These are phyloP conservation scores for Drosophila kanekoi DNA, from an alignment of 2,888 invertebrate genomes.

Conservation along the genomic window DNA sequence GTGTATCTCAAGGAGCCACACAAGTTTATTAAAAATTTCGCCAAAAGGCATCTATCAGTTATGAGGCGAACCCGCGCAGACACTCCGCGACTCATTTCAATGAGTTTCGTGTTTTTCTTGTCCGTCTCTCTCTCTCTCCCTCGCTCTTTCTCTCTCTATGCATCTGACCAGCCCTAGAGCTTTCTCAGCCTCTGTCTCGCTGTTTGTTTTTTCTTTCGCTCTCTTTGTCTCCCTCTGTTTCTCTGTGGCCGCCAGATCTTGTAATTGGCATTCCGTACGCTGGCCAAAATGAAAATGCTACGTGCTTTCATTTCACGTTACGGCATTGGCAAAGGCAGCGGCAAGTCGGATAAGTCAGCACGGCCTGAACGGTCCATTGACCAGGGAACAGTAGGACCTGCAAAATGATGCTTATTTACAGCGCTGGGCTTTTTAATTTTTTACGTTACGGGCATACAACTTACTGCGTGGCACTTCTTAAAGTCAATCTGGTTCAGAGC, in stretches of 20 bases:
- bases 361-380: constrained; percentile 72
- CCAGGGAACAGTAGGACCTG: constrained; percentile 38
- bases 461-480: constrained; percentile 44
- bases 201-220: not conserved
- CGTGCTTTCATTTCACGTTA: constrained; percentile 78
- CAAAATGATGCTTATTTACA: constrained; percentile 67
- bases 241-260: constrained; percentile 57
- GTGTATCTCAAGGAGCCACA: constrained; percentile 31
- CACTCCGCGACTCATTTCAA: constrained; percentile 74
- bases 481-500: constrained; percentile 48
- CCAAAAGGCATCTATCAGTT: constrained; percentile 77
- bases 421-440: constrained; percentile 70
- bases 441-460: constrained; percentile 66
- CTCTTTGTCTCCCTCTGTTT: constrained; percentile 2
- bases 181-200: not conserved
- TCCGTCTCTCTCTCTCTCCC: constrained; percentile 5
- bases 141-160: not conserved
- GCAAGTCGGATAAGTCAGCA: constrained; percentile 67
- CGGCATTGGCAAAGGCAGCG: constrained; percentile 36
- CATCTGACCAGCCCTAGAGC: not conserved
- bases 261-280: constrained; percentile 81
- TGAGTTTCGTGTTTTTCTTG: constrained; percentile 58
- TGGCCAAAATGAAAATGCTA: constrained; percentile 81
- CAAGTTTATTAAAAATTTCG: constrained; percentile 76
- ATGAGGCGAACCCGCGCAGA: constrained; percentile 57